Evolutionary conservation across 2,888 invertebrate species (phyloP).

Genomic region (Sussaba pulchella): DNA sequence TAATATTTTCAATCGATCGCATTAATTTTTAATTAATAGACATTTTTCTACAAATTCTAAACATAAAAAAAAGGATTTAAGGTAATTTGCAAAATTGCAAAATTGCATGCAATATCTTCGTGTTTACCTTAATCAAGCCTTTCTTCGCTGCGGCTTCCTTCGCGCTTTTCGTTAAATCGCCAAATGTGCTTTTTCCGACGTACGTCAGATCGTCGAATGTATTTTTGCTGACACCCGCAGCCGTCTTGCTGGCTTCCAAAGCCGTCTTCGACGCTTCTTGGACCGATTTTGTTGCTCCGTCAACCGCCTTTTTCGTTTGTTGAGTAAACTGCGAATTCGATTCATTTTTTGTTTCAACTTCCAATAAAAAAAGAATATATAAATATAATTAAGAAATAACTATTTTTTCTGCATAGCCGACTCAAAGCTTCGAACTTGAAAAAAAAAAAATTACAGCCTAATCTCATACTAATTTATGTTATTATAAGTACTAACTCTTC

Average conservation of each 20-base stretch:
- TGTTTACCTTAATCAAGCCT: conserved; percentile 90
- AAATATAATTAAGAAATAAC: background rate
- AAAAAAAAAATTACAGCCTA: background rate
- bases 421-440: background rate
- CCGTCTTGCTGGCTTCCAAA: conserved; percentile 94
- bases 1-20: no score
- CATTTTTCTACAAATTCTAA: background rate
- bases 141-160: conserved; percentile 95
- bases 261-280: conserved; percentile 95
- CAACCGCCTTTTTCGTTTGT: conserved; percentile 95
- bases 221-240: conserved; percentile 94
- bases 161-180: conserved; percentile 95
- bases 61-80: background rate
- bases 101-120: background rate
- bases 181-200: conserved; percentile 95
- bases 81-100: no score
- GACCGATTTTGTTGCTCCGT: conserved; percentile 92
- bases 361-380: background rate
- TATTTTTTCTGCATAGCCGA: conserved; percentile 1
- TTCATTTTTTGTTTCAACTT: background rate
- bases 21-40: no score
- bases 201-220: conserved; percentile 95
- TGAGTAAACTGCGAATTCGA: conserved; percentile 89
- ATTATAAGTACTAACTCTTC: background rate
- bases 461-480: no score